These are phyloP conservation scores for Pterocles orientalis DNA, from an alignment of 2,113 vertebrate genomes.

Conservation along the genomic window DNA sequence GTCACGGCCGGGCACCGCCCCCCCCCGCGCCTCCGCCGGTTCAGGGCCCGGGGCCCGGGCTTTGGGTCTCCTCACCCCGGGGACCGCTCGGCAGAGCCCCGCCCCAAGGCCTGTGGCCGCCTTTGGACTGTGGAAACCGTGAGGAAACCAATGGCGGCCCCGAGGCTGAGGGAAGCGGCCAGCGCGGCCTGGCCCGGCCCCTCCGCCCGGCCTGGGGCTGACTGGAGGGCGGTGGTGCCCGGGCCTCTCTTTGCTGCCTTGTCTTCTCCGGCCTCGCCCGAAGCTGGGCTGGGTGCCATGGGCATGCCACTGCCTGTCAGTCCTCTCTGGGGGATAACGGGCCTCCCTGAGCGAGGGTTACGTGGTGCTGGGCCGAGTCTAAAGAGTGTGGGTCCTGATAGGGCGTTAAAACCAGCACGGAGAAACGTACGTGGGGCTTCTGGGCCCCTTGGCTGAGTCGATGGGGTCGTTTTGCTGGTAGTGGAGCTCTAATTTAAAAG, in stretches of 20 bases:
- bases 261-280: rapidly evolving
- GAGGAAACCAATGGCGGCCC: background rate
- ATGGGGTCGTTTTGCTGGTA: rapidly evolving
- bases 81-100: too few species aligned
- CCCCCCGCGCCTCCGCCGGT: rapidly evolving
- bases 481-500: background rate
- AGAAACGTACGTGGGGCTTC: rapidly evolving
- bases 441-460: background rate
- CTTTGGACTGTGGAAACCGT: background rate
- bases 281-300: background rate
- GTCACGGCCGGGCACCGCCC: background rate
- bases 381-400: rapidly evolving
- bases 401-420: rapidly evolving
- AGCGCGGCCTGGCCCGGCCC: background rate
- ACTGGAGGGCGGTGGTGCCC: background rate
- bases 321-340: too few species aligned
- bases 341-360: rapidly evolving
- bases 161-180: background rate
- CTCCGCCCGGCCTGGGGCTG: background rate
- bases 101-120: rapidly evolving
- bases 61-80: rapidly evolving
- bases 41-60: rapidly evolving
- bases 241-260: too few species aligned
- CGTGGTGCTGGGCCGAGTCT: rapidly evolving
- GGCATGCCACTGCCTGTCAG: background rate